Conservation (phyloP, 2,888 invertebrate genomes). For the Morinoia aosen region DNA sequence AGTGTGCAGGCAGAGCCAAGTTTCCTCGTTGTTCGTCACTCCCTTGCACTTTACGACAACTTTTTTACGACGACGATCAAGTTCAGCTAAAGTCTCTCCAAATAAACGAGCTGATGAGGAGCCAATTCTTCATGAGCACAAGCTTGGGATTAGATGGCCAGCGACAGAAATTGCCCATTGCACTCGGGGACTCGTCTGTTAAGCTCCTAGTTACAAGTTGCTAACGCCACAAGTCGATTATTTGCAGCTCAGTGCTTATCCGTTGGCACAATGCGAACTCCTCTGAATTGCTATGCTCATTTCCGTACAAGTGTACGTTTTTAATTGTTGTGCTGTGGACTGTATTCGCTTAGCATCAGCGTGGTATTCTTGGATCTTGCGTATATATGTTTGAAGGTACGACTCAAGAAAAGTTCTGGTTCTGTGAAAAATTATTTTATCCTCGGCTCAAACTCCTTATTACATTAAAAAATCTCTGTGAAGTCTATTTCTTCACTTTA, state of each 20-base stretch:
- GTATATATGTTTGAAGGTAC: neutral
- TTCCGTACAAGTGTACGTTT: too few species aligned
- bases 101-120: neutral
- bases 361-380: too few species aligned
- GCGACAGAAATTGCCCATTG: neutral
- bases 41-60: neutral
- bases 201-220: constrained; percentile 1
- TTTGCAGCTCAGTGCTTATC: neutral
- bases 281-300: neutral
- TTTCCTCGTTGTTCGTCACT: neutral
- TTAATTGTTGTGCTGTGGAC: neutral
- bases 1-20: neutral
- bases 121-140: neutral
- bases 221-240: neutral
- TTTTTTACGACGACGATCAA: neutral
- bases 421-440: neutral
- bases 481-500: too few species aligned
- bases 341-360: neutral
- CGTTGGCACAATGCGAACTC: neutral
- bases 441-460: neutral
- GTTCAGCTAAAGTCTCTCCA: neutral
- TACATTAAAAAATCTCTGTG: neutral
- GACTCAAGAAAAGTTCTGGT: neutral
- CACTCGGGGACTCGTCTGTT: neutral
- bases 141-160: neutral